phyloP scores from a whole-genome alignment of 2,113 vertebrate genomes.

The Candoia aspera region DNA sequence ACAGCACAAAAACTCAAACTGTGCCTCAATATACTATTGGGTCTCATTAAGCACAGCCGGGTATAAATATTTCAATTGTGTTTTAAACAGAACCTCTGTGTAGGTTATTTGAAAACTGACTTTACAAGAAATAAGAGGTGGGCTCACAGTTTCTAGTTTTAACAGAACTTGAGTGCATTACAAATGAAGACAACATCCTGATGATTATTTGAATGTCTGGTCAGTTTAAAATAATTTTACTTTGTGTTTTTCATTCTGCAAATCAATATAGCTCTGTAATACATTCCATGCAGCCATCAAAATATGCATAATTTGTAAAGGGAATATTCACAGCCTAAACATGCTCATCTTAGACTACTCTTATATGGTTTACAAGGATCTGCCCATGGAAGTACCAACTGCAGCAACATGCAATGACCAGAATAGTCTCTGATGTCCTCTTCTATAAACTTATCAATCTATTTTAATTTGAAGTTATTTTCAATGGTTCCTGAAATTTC shows the following conservation, averaged over 20 bases:
- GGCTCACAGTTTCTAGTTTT: not conserved
- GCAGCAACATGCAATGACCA: not conserved
- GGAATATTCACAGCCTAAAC: not conserved
- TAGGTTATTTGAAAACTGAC: not conserved
- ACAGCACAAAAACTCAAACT: not conserved
- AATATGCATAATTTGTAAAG: not conserved
- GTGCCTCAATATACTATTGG: not conserved
- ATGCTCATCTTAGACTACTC: not conserved
- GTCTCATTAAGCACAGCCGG: not conserved
- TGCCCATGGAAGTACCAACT: not conserved
- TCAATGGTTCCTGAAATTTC: not conserved
- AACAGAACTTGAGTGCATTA: not conserved
- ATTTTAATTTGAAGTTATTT: not conserved
- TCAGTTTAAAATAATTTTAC: not conserved
- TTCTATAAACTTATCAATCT: not conserved
- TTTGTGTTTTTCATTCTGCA: not conserved
- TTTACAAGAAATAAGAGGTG: not conserved
- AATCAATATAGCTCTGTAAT: not conserved
- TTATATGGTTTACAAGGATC: not conserved
- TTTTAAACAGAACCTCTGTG: not conserved
- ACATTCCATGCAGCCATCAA: not conserved
- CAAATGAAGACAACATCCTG: not conserved
- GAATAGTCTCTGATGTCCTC: too few relatives aligned
- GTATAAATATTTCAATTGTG: not conserved
- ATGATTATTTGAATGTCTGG: not conserved